These are phyloP conservation scores for Mus musculus DNA, from an alignment of 2,113 vertebrate genomes.

Conservation along the genomic window GRCm39 chrX:121330001-121330500, in stretches of 20 bases:
- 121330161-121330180: background rate
- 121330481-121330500: too few relatives aligned
- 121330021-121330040: background rate
- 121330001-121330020: background rate
- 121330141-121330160: background rate
- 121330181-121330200: background rate
- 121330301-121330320: background rate
- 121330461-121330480: too few relatives aligned
- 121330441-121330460: too few relatives aligned
- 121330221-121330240: background rate
- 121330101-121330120: background rate
- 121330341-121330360: background rate
- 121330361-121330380: too few relatives aligned
- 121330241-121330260: background rate
- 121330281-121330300: background rate
- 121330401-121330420: too few relatives aligned
- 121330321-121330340: background rate
- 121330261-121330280: background rate
- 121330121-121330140: background rate
- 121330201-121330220: background rate
- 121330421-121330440: too few relatives aligned
- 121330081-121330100: background rate
- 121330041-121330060: background rate
- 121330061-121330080: background rate
- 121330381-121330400: too few relatives aligned